These are phyloP conservation scores for Nomada fucata DNA, from an alignment of 2,888 invertebrate species.

Conservation along the genomic window DNA sequence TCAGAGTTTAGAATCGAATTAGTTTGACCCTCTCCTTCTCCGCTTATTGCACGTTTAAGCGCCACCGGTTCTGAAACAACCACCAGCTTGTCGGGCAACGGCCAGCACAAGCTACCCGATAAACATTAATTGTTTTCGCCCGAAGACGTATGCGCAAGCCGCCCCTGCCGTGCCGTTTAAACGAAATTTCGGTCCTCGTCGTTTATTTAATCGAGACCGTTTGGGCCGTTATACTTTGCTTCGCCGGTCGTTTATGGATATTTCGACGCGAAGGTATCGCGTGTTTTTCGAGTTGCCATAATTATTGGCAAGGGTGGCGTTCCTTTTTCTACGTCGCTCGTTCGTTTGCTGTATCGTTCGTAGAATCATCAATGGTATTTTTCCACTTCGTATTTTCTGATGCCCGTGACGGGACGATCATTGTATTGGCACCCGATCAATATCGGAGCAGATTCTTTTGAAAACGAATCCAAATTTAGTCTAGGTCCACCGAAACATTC, in stretches of 20 bases:
- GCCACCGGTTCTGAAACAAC: constrained; percentile 71
- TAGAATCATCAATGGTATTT: too few relatives aligned
- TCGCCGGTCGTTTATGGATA: not conserved
- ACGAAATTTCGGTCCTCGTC: constrained; percentile 46
- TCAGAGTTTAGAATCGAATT: constrained; percentile 85
- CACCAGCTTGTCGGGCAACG: constrained; percentile 72
- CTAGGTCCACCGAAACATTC: constrained; percentile 35
- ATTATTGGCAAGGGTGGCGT: too few relatives aligned
- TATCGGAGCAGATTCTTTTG: not conserved
- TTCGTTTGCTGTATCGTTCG: not conserved
- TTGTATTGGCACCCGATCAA: too few relatives aligned
- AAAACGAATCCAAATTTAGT: not conserved
- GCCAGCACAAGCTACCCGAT: constrained; percentile 61
- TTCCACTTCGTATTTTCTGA: too few relatives aligned
- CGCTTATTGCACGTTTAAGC: constrained; percentile 75
- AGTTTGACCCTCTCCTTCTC: constrained; percentile 81
- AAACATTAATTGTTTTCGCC: constrained; percentile 69
- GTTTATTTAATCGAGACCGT: constrained; percentile 51
- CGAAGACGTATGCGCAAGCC: constrained; percentile 51
- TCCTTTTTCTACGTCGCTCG: too few relatives aligned
- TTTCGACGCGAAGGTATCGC: not conserved
- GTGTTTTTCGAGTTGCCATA: not conserved
- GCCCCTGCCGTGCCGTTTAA: constrained; percentile 17
- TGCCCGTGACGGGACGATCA: too few relatives aligned
- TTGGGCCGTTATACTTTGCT: constrained; percentile 7